Base-by-base conservation (phyloP, 2,797 vertebrate genomes). In the Gouania willdenowi region DNA sequence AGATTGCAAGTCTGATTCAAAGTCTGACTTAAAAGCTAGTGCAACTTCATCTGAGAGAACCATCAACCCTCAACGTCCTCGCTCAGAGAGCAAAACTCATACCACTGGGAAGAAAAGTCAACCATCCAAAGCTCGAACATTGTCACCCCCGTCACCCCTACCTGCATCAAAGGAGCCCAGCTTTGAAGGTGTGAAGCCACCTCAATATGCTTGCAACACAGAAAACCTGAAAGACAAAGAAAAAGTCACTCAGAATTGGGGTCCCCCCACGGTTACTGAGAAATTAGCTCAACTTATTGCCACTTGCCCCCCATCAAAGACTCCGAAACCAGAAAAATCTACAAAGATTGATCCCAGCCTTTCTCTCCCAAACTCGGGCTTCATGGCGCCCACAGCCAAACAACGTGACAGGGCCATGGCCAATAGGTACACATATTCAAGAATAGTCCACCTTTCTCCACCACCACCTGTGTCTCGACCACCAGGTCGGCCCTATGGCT, bases 251-350 rank as follows among this genome's bases (percentile, higher is more conserved):
- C 85, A 91, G 36, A 92, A 88, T 0, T 94, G 94, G 86, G 94
- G 92, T 65, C 71, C 91, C n/a, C 88, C 92, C 18, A 93, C 92
- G 1, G 93, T 98, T 38, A 95, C 93, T 13, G 95, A 98, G 61
- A 99, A 98, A 74, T 79, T 98, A 66, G 94, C 94, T 51, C 94
- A 97, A 36, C 94, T 99, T 33, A 97, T 98, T 67, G 94, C 93
- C 22, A 98, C 91, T 41, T 97, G 96, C 70, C 95, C 95, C 38
- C 93, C 93, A 43, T 88, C 93, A 50, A 99, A 98, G 89, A 93
- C 90, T 85, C 90, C 92, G 73, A 99, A 96, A 77, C 76, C 62
- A 42, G 81, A 86, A 20, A 97, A 96, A 87, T 81, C 84, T 29
- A 33, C 71, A 35, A 90, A 90, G 55, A 59, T 36, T 18, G 79